Evolutionary conservation across 2,113 vertebrate genomes (phyloP), one percentile per base, ranked within the genome.

Genomic region (Alexandromys fortis): DNA sequence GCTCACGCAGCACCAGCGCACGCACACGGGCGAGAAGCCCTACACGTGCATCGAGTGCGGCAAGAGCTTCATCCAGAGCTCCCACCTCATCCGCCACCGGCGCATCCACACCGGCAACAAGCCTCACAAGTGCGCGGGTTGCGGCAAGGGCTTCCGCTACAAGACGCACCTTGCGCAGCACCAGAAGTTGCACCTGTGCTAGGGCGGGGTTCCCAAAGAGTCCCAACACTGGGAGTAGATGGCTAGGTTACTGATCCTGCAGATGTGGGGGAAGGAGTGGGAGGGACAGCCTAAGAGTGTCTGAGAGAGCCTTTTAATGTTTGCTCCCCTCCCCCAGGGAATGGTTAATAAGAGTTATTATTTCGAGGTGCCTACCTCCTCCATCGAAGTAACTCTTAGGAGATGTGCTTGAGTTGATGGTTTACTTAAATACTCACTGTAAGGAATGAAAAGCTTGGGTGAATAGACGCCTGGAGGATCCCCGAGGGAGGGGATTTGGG

Each of bases 51-150:
- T 94, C 28, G 97, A 97, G 8, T 97, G 96, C 28, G 97, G 95
- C 95, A 98, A 98, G 78, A 97, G 97, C 97, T 98, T 98, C 96
- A 97, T 96, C 67, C 96, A 97, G 93, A 97, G 98, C 3, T 68
- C 94, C 17, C 97, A 97, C 8, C 13, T 97, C 21, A 96, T 96
- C 83, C 97, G 95, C 35, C 97, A 98, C 30, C 97, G 96, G 81
- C 63, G 22, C 89, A 97, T 98, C 94, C 98, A 98, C 89, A 94
- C 95, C 0, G 89, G 97, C 67, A 97, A 98, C 96, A 98, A 97
- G 89, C 95, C 93, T 1, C 98, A 97, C 91, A 93, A 94, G 78
- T 98, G 95, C 55, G 12, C 88, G 0, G 85, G 96, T 45, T 97
- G 97, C 5, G 97, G 96, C 86, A 98, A 97, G 87, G 90, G 90